These are phyloP conservation scores for Otocyon megalotis DNA, from an alignment of 2,113 vertebrate species.

Conservation along the genomic window DNA sequence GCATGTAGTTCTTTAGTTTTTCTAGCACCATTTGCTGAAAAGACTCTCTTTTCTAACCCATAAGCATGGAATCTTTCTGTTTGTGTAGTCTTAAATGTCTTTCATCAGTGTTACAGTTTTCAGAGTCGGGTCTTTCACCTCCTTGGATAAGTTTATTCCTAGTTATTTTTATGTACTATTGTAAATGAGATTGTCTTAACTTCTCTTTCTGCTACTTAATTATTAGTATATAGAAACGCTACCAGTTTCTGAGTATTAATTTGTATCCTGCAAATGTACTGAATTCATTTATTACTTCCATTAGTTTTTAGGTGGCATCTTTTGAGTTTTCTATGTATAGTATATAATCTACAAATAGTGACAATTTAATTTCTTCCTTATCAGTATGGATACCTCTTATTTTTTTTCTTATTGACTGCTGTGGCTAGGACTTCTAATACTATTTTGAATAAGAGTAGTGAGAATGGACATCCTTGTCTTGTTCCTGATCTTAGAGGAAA, in stretches of 20 bases:
- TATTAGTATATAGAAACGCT: not conserved
- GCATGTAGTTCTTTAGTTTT: not conserved
- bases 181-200: not conserved
- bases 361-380: not conserved
- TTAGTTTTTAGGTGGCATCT: not conserved
- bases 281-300: not conserved
- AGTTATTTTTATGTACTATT: not conserved
- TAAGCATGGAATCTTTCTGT: not conserved
- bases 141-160: not conserved
- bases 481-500: not conserved
- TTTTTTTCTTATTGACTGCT: not conserved
- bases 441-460: not conserved
- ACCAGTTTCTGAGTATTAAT: not conserved
- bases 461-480: not conserved
- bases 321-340: not conserved
- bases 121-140: not conserved
- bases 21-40: not conserved
- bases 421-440: not conserved
- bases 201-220: not conserved
- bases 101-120: not conserved
- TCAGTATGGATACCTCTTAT: not conserved
- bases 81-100: not conserved
- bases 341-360: not conserved
- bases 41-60: not conserved
- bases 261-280: not conserved